A percentile compares a stretch with the other conserved stretches of the same genome.
These are phyloP conservation scores for Selene dorsalis DNA, from an alignment of 2,797 vertebrate genomes.

Conservation along the genomic window DNA sequence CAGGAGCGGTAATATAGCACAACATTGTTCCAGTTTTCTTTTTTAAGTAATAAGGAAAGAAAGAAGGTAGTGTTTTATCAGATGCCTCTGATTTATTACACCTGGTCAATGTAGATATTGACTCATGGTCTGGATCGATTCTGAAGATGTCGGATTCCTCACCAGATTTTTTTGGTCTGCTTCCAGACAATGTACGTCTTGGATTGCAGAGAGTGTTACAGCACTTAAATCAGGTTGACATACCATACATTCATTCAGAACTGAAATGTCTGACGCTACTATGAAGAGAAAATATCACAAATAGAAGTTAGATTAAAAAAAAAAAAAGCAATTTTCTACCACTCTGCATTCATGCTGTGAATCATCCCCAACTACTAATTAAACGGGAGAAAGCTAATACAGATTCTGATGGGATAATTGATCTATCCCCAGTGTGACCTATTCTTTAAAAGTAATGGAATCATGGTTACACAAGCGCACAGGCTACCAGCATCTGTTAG, in stretches of 20 bases:
- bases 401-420: conserved; percentile 4
- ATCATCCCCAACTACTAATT: not conserved
- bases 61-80: not conserved
- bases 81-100: not conserved
- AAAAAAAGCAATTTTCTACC: not conserved
- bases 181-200: conserved; percentile 59
- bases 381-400: not conserved
- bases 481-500: conserved; percentile 23
- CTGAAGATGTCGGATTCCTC: conserved; percentile 14
- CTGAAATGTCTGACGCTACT: conserved; percentile 9
- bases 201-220: conserved; percentile 44
- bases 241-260: conserved; percentile 22
- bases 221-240: conserved; percentile 61
- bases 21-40: not conserved
- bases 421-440: conserved; percentile 18
- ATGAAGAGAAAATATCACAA: not conserved
- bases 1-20: not conserved
- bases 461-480: conserved; percentile 17
- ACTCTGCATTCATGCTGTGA: not conserved
- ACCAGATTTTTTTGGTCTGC: conserved; percentile 41
- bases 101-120: conserved; percentile 13
- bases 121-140: conserved; percentile 32
- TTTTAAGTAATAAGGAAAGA: conserved; percentile 10
- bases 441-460: conserved; percentile 31
- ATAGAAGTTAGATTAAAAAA: not conserved